A percentile compares a stretch with the other conserved stretches of the same genome.
Conservation (phyloP, 2,797 vertebrate species). For the Sebastes trivittatus region DNA sequence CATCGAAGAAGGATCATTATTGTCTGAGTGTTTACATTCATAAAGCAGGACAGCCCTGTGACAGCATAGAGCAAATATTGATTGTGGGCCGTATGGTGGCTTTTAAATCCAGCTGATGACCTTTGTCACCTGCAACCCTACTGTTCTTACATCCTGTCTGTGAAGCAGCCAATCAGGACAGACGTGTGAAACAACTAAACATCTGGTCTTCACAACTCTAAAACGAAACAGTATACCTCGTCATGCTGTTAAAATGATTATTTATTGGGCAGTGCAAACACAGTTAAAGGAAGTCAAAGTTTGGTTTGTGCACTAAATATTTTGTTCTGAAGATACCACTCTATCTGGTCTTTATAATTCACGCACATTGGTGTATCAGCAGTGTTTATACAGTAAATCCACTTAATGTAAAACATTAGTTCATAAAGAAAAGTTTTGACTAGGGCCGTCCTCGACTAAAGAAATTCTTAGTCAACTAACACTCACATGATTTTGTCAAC, state of each 20-base stretch:
- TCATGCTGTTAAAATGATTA: neutral
- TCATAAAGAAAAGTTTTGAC: neutral
- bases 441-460: no score
- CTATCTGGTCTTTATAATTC: neutral
- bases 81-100: conserved; percentile 1
- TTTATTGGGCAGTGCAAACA: neutral
- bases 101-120: conserved; percentile 39
- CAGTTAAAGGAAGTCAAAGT: neutral
- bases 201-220: neutral
- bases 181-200: neutral
- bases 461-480: no score
- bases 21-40: conserved; percentile 27
- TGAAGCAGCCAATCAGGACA: neutral
- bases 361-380: neutral
- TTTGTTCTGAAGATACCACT: neutral
- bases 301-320: neutral
- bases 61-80: conserved; percentile 44
- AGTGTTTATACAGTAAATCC: neutral
- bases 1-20: conserved; percentile 18
- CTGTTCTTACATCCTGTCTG: neutral
- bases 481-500: no score
- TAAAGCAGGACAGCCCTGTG: conserved; percentile 5
- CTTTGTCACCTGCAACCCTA: conserved; percentile 20
- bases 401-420: neutral
- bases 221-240: neutral